Conservation (phyloP, 2,888 invertebrate species). For the Ceramica pisi region DNA sequence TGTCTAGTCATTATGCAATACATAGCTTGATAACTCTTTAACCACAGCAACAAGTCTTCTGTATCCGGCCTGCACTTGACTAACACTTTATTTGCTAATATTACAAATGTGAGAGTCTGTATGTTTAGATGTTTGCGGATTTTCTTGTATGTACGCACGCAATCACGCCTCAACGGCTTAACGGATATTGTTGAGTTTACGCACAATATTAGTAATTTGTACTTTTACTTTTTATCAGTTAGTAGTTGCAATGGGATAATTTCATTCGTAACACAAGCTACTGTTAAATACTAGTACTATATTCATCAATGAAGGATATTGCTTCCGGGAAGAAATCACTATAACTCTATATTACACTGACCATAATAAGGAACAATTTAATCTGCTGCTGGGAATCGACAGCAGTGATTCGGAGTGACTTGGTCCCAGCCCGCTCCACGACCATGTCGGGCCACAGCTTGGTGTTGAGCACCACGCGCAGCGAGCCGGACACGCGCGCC, state of each 20-base stretch:
- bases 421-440: slow-evolving; percentile 96
- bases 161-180: background rate
- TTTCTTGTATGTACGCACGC: background rate
- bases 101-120: no score
- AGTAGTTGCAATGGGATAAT: background rate
- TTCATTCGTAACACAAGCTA: background rate
- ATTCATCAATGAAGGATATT: background rate
- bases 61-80: background rate
- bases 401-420: slow-evolving; percentile 97
- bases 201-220: background rate
- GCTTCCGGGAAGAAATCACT: background rate
- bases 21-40: slow-evolving; percentile 6
- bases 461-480: slow-evolving; percentile 97
- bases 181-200: background rate
- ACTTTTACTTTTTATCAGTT: no score
- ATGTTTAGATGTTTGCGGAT: background rate
- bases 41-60: background rate
- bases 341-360: slow-evolving; percentile 75
- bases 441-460: slow-evolving; percentile 98
- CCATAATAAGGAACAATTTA: slow-evolving; percentile 96
- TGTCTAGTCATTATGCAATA: background rate
- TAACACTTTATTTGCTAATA: background rate
- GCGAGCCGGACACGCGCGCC: slow-evolving; percentile 96
- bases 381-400: slow-evolving; percentile 95
- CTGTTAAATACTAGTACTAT: background rate